Evolutionary conservation across 2,888 invertebrate species (phyloP).

Genomic region (Cosmia pyralina): DNA sequence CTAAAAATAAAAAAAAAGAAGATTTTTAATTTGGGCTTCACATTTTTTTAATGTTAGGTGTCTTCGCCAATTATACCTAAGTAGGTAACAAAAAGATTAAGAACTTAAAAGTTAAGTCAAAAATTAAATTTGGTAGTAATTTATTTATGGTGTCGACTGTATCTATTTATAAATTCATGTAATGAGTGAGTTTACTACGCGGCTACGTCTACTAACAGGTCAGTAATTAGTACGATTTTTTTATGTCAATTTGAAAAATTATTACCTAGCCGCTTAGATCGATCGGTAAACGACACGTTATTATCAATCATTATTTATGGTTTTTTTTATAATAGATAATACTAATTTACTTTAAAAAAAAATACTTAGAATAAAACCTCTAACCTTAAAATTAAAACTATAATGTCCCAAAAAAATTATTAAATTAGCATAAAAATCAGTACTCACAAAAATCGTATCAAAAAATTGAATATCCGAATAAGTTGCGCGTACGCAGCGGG

Average conservation of each 20-base stretch:
- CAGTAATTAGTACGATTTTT: not conserved
- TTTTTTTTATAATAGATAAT: too few species aligned
- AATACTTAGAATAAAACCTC: not conserved
- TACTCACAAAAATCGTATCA: conserved; percentile 42
- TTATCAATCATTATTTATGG: not conserved
- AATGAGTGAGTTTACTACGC: conserved; percentile 11
- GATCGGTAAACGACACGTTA: not conserved
- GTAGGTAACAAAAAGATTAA: not conserved
- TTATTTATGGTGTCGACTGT: not conserved
- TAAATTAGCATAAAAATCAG: conserved; percentile 44
- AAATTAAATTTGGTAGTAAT: not conserved
- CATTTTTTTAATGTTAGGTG: not conserved
- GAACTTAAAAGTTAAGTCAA: not conserved
- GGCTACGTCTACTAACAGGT: not conserved
- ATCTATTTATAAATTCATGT: conserved; percentile 19
- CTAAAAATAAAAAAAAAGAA: not conserved
- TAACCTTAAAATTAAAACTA: not conserved
- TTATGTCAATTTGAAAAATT: conserved; percentile 12
- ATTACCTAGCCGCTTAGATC: not conserved
- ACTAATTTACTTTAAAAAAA: not conserved
- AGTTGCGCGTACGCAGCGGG: conserved; percentile 62
- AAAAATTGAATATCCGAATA: conserved; percentile 57
- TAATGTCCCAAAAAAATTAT: conserved; percentile 12
- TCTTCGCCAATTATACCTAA: not conserved
- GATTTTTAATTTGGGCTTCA: not conserved